Base-by-base conservation (phyloP, 2,888 invertebrate genomes). In the Eupithecia vulgata region DNA sequence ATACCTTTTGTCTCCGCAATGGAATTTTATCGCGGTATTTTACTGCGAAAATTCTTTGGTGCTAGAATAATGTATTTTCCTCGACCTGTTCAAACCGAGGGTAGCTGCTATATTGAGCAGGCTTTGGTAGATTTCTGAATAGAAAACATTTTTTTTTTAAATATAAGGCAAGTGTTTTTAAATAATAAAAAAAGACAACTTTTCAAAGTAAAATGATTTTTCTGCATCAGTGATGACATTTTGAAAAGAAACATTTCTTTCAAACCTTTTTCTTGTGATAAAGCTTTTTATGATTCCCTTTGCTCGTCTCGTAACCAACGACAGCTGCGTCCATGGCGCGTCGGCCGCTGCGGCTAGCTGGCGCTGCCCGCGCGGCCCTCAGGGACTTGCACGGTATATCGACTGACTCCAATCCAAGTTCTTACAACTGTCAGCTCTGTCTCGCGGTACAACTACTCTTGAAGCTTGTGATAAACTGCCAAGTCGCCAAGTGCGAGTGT, bases 1-100 rank as follows among this genome's bases (percentile, higher is more conserved):
- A 75, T 75, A 75, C 75, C 75, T 75, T 75, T 75, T 75, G 75
- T 75, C 75, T 72, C 52, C 37, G 64, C 72, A 70, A 67, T 68
- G 70, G 61, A 75, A 70, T 71, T 75, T 75, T 68, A 75, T 72
- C 67, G 64, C 48, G 59, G 65, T 59, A 68, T 68, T 75, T 72
- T 72, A 59, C 61, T 40, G 64, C 10, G 34, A 37, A 64, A 17
- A 40, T 64, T 37, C 64, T 64, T 64, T 64, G 35, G 35, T 62
- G 37, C 64, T 37, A 37, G 12, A 64, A 37, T 64, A 37, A 64
- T 64, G 35, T 64, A 52, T 64, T 34, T 64, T 64, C 35, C 17
- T 64, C 21, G n/a, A 64, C 37, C 35, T 64, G 62, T 34, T 34
- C 48, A 5, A 59, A 30, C 59, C 15, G 25, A 15, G 10, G 37